A percentile compares a stretch with the other conserved stretches of the same genome.
phyloP scores from a whole-genome alignment of 2,888 invertebrate genomes.

The Syrista parreyssii region DNA sequence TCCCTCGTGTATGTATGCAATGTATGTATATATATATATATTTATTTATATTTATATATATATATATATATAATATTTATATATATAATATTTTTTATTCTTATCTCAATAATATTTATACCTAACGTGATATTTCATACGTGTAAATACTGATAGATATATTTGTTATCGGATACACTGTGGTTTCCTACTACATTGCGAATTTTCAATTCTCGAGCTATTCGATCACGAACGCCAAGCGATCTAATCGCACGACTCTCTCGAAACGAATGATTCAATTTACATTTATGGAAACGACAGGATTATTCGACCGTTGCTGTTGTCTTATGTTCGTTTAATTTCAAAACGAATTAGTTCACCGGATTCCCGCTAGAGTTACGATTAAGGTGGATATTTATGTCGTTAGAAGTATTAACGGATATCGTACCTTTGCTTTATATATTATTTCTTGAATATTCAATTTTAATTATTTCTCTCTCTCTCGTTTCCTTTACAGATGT shows the following conservation, averaged over 20 bases:
- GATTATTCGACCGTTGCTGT: background rate
- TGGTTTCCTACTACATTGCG: slow-evolving; percentile 38
- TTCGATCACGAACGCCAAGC: slow-evolving; percentile 30
- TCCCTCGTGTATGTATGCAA: background rate
- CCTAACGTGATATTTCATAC: slow-evolving; percentile 28
- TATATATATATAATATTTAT: slow-evolving; percentile 4
- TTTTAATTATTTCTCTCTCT: slow-evolving; percentile 9
- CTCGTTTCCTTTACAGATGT: slow-evolving; percentile 1
- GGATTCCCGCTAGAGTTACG: background rate
- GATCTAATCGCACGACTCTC: background rate
- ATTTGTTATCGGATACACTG: slow-evolving; percentile 37
- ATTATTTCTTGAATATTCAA: slow-evolving; percentile 9
- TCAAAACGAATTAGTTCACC: background rate
- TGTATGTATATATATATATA: slow-evolving; percentile 31
- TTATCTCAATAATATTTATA: slow-evolving; percentile 26
- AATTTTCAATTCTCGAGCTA: slow-evolving; percentile 57
- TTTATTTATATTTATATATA: slow-evolving; percentile 23
- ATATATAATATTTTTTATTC: slow-evolving; percentile 16
- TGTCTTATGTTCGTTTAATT: background rate
- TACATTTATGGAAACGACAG: background rate
- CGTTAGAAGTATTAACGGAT: background rate
- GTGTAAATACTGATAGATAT: slow-evolving; percentile 61
- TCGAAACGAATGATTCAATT: background rate
- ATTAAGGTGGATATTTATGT: background rate
- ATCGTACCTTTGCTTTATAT: slow-evolving; percentile 7